Percentiles rank a stretch among this genome's conserved stretches.
Conservation (phyloP, 2,888 invertebrate genomes). For the Drosophila niveifrons region DNA sequence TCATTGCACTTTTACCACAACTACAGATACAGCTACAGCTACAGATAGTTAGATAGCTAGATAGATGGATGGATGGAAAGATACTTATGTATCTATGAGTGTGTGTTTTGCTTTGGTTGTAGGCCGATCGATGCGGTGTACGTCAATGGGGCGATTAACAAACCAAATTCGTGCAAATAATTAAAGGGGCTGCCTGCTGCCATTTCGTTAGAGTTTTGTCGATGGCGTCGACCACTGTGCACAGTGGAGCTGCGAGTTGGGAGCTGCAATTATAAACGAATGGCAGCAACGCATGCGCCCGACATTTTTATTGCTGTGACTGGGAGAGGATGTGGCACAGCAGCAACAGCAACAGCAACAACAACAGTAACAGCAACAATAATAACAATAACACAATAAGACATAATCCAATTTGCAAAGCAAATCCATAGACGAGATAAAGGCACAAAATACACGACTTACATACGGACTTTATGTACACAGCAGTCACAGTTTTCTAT, state of each 20-base stretch:
- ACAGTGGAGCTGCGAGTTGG: constrained; percentile 21
- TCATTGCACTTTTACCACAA: constrained; percentile 62
- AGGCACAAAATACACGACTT: neutral
- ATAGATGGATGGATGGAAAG: constrained; percentile 25
- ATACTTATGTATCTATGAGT: constrained; percentile 19
- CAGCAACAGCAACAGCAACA: constrained; percentile 30
- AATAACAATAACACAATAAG: constrained; percentile 59
- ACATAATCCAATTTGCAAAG: constrained; percentile 73
- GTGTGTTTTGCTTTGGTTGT: constrained; percentile 33
- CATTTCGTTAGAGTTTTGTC: constrained; percentile 38
- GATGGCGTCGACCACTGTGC: constrained; percentile 45
- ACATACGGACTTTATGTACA: neutral
- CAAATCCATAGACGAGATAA: constrained; percentile 58
- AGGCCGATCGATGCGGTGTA: constrained; percentile 45
- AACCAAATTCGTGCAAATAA: constrained; percentile 72
- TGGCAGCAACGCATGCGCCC: constrained; percentile 57
- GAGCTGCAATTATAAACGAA: constrained; percentile 52
- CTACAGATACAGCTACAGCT: too few relatives aligned
- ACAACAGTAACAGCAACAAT: constrained; percentile 11
- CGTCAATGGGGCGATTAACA: constrained; percentile 66
- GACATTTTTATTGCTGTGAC: constrained; percentile 49
- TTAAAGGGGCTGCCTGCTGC: constrained; percentile 59
- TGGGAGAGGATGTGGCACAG: constrained; percentile 65
- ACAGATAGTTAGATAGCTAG: neutral
- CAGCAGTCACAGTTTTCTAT: constrained; percentile 56